phyloP scores from a whole-genome alignment of 2,888 invertebrate genomes.

The Troglohyphantes excavatus region DNA sequence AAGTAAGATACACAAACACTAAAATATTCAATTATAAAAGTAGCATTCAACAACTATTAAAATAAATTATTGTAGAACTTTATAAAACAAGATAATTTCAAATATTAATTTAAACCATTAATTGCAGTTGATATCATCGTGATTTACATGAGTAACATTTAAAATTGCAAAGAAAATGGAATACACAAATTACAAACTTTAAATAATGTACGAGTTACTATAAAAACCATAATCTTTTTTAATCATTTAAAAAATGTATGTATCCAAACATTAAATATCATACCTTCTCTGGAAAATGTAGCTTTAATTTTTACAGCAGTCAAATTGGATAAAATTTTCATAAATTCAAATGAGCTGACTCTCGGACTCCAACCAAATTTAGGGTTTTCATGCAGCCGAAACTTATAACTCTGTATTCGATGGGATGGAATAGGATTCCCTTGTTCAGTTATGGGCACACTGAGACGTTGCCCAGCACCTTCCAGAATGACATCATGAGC shows the following conservation, averaged over 20 bases:
- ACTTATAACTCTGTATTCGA: constrained; percentile 89
- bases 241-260: constrained; percentile 1
- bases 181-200: too few species aligned
- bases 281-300: constrained; percentile 91
- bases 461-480: constrained; percentile 90
- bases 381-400: constrained; percentile 94
- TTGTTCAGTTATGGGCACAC: constrained; percentile 95
- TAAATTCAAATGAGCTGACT: constrained; percentile 93
- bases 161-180: too few species aligned
- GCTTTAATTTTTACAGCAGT: constrained; percentile 97
- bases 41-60: too few species aligned
- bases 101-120: too few species aligned
- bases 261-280: neutral
- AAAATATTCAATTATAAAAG: too few species aligned
- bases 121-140: too few species aligned
- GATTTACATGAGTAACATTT: too few species aligned
- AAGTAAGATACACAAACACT: too few species aligned
- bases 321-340: constrained; percentile 95
- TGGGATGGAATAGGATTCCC: constrained; percentile 90
- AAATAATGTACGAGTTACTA: neutral
- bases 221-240: neutral
- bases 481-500: constrained; percentile 94
- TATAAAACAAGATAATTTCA: too few species aligned
- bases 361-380: constrained; percentile 97
- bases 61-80: too few species aligned